A percentile compares a stretch with the other conserved stretches of the same genome.
These are phyloP conservation scores for Nomada fabriciana DNA, from an alignment of 2,888 invertebrate species.

Conservation along the genomic window DNA sequence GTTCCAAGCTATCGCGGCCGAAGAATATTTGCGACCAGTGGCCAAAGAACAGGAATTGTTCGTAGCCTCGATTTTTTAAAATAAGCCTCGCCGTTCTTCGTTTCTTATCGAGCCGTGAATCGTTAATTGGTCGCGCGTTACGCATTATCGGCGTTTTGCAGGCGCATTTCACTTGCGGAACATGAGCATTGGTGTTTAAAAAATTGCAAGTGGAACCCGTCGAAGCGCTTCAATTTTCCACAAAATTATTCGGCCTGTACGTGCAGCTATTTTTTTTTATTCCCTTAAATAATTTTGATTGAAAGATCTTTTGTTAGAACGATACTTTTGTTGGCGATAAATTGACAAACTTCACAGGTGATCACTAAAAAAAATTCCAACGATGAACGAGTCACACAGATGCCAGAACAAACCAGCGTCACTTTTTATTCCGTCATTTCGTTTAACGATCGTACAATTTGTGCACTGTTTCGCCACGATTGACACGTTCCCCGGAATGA, in stretches of 20 bases:
- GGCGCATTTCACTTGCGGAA: not conserved
- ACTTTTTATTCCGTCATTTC: conserved; percentile 19
- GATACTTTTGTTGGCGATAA: not conserved
- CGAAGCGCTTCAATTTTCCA: not conserved
- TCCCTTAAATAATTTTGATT: not conserved
- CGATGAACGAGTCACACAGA: conserved; percentile 31
- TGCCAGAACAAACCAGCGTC: conserved; percentile 10
- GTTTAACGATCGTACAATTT: conserved; percentile 1
- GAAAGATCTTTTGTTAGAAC: not conserved
- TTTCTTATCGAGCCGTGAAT: conserved; percentile 41
- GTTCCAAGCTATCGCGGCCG: not conserved
- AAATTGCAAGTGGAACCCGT: not conserved
- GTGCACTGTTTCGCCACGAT: conserved; percentile 10
- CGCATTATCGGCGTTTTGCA: conserved; percentile 9
- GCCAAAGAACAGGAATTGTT: not conserved
- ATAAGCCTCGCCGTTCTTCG: not conserved
- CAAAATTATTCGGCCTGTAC: too few species aligned
- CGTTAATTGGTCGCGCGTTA: conserved; percentile 28
- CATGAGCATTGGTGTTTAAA: not conserved
- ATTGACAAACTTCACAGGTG: conserved; percentile 18
- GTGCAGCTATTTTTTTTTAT: too few species aligned
- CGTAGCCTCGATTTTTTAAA: conserved; percentile 8
- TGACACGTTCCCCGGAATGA: conserved; percentile 22
- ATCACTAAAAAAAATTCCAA: not conserved
- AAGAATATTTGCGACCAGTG: not conserved